Conservation (phyloP, 2,113 vertebrate species). For the Heterochromis multidens region DNA sequence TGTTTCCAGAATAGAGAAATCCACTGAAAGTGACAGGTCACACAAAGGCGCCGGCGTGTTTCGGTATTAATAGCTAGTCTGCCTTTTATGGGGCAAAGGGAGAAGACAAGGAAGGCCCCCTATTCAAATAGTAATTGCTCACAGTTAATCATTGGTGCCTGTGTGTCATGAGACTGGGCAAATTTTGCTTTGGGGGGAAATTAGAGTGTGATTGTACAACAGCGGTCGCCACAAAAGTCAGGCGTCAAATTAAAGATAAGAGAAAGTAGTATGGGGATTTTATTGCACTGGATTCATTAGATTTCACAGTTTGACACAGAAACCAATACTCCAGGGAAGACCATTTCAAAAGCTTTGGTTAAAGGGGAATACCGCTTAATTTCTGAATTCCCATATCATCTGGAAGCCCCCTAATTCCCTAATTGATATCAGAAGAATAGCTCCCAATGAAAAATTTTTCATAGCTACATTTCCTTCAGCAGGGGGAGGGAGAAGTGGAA, state of each 20-base stretch:
- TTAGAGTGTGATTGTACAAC: conserved; percentile 68
- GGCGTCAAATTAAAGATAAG: conserved; percentile 68
- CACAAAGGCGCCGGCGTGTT: conserved; percentile 15
- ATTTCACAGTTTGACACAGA: conserved; percentile 61
- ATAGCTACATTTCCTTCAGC: not conserved
- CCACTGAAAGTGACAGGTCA: conserved; percentile 33
- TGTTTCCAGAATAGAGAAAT: conserved; percentile 30
- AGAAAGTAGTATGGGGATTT: conserved; percentile 56
- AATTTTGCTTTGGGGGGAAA: conserved; percentile 65
- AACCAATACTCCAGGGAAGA: conserved; percentile 50
- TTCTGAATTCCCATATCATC: conserved; percentile 38
- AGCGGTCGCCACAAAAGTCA: conserved; percentile 57
- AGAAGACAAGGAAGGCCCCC: conserved; percentile 35
- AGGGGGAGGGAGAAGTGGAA: not conserved
- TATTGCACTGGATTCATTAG: conserved; percentile 58
- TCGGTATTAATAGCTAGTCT: conserved; percentile 27
- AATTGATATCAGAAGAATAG: conserved; percentile 51
- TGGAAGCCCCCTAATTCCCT: not conserved
- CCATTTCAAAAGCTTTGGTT: conserved; percentile 43
- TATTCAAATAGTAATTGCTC: conserved; percentile 65
- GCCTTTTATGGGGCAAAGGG: conserved; percentile 28
- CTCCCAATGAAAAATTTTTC: not conserved
- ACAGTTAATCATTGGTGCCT: conserved; percentile 70
- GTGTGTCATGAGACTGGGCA: conserved; percentile 58
- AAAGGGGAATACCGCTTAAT: conserved; percentile 47